These are phyloP conservation scores for Numenius arquata DNA, from an alignment of 2,113 vertebrate species.

Conservation along the genomic window DNA sequence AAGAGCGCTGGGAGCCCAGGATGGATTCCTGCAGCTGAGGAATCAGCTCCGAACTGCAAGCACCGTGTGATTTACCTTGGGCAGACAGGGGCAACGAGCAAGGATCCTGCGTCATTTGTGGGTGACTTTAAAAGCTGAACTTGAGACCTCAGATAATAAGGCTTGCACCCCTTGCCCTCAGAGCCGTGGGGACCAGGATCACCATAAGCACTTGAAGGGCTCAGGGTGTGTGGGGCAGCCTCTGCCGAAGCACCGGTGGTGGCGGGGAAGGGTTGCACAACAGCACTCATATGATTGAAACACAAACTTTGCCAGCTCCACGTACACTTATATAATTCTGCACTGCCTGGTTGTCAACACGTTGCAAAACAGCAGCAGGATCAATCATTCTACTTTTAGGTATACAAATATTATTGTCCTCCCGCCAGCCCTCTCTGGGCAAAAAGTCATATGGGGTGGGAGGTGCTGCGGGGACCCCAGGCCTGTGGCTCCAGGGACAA, in stretches of 20 bases:
- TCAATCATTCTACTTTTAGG: slow-evolving; percentile 35
- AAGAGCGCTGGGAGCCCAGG: neutral
- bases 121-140: neutral
- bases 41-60: neutral
- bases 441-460: neutral
- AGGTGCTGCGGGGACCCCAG: neutral
- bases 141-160: neutral
- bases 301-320: neutral
- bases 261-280: slow-evolving; percentile 16
- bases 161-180: neutral
- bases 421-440: neutral
- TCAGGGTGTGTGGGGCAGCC: fast-evolving
- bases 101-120: neutral
- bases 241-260: neutral
- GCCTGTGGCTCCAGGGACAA: fast-evolving
- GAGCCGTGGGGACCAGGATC: neutral
- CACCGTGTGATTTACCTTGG: fast-evolving
- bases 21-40: neutral
- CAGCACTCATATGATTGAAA: neutral
- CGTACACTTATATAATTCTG: slow-evolving; percentile 21
- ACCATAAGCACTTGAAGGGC: neutral
- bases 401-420: slow-evolving; percentile 6
- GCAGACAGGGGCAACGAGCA: neutral
- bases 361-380: slow-evolving; percentile 21
- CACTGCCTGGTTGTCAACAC: neutral